Evolutionary conservation across 2,113 vertebrate genomes (phyloP), one percentile per base, ranked within the genome.

Genomic region (Melanotaenia duboulayi): DNA sequence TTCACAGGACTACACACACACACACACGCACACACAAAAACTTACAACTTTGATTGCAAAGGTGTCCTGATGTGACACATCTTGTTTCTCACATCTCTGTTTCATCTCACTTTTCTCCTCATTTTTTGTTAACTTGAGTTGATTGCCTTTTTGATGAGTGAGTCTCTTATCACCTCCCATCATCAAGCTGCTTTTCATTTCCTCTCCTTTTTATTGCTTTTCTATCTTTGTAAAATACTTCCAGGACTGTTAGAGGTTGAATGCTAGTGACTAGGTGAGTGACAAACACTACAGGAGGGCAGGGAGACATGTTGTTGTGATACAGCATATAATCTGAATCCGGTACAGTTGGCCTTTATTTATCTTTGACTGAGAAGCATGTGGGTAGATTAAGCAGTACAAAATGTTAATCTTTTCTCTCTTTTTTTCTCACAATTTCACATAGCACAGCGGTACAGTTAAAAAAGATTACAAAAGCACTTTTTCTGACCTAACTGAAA

Each of bases 161-260:
- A 52, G 48, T 56, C 17, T 80, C 69, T 71, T 90, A 90, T 89
- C 89, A 56, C 8, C 56, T 23, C 52, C 48, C 70, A 76, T 74
- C 80, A 82, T 91, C 87, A 62, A 81, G 63, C 78, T 76, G 63
- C 65, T 77, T 88, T 88, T 91, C 89, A 92, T 91, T 92, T 92
- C 89, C 90, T 91, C 77, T 82, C 74, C 64, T 35, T 75, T 72
- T 87, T 90, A 88, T 90, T 91, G 74, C 79, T 69, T 81, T 79
- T 84, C 49, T 80, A 14, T 73, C 19, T 35, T 56, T 19, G 20
- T 71, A 5, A 48, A 48, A 48, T n/a, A 1, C 44, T 19, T 48
- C 17, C 7, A 14, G 17, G 44, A 48, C 17, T 48, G 44, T 48
- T 48, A n/a, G 44, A 48, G 44, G 17, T 17, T 48, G 44, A 48